Conservation (phyloP, 1,140 invertebrate species). For the Metaphire vulgaris region DNA sequence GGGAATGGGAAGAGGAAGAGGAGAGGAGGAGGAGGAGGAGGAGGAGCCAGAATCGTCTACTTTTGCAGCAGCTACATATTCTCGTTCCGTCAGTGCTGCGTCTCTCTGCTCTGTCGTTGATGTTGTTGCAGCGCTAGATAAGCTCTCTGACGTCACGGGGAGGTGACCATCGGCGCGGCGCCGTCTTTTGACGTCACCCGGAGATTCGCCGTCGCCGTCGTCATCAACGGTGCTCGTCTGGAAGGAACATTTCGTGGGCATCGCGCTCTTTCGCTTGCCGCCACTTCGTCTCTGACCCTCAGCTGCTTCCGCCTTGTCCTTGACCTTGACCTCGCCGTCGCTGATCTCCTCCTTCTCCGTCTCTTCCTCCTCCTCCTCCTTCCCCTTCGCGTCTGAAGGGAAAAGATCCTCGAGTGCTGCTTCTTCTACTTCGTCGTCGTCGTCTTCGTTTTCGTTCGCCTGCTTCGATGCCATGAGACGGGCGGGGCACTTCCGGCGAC, state of each 20-base stretch:
- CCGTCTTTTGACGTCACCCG: neutral
- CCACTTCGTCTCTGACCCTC: neutral
- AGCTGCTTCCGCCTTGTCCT: neutral
- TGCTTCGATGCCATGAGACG: neutral
- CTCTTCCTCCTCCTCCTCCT: neutral
- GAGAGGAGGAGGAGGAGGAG: too few species aligned
- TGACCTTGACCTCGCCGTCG: neutral
- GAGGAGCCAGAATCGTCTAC: too few species aligned
- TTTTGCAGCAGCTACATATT: too few species aligned
- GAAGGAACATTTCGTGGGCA: constrained; percentile 4
- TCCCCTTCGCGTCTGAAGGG: too few species aligned
- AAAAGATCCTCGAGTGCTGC: neutral
- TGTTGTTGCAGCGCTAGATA: neutral
- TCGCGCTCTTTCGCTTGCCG: constrained; percentile 11
- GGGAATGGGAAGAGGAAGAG: too few species aligned
- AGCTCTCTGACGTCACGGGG: neutral
- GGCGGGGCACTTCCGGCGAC: constrained; percentile 27
- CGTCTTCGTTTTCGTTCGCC: neutral
- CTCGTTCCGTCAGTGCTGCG: too few species aligned
- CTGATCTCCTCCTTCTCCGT: neutral
- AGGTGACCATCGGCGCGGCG: neutral
- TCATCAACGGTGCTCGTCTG: neutral
- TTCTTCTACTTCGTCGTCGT: neutral
- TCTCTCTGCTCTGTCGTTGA: too few species aligned
- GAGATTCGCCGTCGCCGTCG: neutral